Base-by-base conservation (phyloP, 2,113 vertebrate genomes). In the Tetrax tetrax region DNA sequence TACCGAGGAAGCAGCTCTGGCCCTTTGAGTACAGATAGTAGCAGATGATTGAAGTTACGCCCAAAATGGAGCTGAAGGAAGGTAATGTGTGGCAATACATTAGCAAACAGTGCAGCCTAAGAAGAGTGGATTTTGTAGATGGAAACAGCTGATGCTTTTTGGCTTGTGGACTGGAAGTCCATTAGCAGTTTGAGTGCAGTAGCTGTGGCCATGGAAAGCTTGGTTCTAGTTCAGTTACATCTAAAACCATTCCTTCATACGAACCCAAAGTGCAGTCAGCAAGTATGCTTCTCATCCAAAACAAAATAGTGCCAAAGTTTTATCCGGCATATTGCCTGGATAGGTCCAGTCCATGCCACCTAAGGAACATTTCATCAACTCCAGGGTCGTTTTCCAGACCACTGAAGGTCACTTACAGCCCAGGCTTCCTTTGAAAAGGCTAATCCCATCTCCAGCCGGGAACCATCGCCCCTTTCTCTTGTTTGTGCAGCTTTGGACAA, bases 291-390 rank as follows among this genome's bases (percentile, higher is more conserved):
- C 68, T 50, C 41, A 57, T 59, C 43, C 81, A 59, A 64, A 81
- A 25, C 17, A 29, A 74, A 61, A 56, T 2, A 56, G 23, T 7
- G 10, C 50, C 23, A 2, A 50, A 80, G 54, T 51, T 38, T n/a
- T 12, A 57, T 21, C 22, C 25, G 8, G 8, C 0, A 0, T 47
- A 27, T 51, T 80, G 38, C 71, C 4, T 33, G 28, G 59, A 29
- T 33, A 70, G n/a, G 22, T 64, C 37, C 11, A 25, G 23, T 19
- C 57, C 28, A 29, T 3, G 4, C 10, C 1, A 0, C 27, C 54
- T 56, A 33, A 82, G 43, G n/a, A 59, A 60, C 2, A 18, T 65
- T 65, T 54, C 17, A 8, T 24, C 35, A 35, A 2, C 47, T 45
- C 48, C 29, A 14, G 8, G 31, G 65, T 50, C n/a, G 10, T 56